These are phyloP conservation scores for Dermochelys coriacea DNA, from an alignment of 2,797 vertebrate genomes.

Conservation along the genomic window DNA sequence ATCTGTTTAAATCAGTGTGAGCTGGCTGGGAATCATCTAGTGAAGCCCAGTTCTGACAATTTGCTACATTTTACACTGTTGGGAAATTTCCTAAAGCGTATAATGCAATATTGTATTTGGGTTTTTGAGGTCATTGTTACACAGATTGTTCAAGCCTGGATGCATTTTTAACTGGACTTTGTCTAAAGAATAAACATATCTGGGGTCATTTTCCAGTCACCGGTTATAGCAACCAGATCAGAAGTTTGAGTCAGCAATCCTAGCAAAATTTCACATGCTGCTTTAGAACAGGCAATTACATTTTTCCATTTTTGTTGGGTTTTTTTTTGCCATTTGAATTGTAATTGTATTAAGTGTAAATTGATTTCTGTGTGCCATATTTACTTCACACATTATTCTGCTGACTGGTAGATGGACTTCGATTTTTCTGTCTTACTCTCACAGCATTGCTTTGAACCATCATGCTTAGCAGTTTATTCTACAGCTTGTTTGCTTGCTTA, in stretches of 20 bases:
- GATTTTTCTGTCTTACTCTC: not conserved
- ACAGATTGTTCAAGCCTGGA: conserved; percentile 73
- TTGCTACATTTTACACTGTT: conserved; percentile 9
- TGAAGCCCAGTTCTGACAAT: not conserved
- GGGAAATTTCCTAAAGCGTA: conserved; percentile 42
- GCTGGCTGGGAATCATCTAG: conserved; percentile 26
- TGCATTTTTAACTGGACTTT: conserved; percentile 79
- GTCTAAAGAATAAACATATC: conserved; percentile 77
- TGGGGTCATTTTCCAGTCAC: conserved; percentile 69
- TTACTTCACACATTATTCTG: conserved; percentile 32
- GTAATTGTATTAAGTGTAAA: conserved; percentile 40
- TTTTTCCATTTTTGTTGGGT: not conserved
- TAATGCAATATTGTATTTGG: conserved; percentile 57
- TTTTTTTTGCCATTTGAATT: conserved; percentile 46
- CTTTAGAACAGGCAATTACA: conserved; percentile 31
- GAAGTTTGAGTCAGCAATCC: conserved; percentile 73
- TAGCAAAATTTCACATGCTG: conserved; percentile 47
- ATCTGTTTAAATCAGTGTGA: not conserved
- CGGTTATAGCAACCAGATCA: conserved; percentile 49
- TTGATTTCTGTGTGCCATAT: not conserved
- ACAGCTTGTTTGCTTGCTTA: not conserved
- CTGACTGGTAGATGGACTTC: not conserved
- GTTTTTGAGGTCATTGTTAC: conserved; percentile 74
- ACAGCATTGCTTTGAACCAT: not conserved
- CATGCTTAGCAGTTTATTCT: not conserved